Conservation (phyloP, 2,113 vertebrate genomes). For the Hiodon alosoides region DNA sequence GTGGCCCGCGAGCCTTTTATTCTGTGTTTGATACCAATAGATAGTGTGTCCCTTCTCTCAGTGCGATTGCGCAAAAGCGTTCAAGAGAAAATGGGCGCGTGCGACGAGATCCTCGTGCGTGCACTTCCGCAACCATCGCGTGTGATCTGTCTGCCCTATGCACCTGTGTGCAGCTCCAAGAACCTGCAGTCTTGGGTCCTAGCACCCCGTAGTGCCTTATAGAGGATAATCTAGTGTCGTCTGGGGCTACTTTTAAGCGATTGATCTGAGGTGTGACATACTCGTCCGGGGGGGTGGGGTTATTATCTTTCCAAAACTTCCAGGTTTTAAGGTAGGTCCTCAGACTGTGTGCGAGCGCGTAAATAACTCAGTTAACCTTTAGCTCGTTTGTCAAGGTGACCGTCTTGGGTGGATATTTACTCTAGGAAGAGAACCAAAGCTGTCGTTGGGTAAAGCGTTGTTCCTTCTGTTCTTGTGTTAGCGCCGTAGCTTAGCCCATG, state of each 20-base stretch:
- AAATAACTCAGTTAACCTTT: slow-evolving; percentile 41
- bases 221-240: slow-evolving; percentile 73
- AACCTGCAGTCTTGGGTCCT: slow-evolving; percentile 69
- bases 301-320: neutral
- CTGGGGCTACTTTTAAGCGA: slow-evolving; percentile 68
- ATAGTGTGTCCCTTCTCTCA: slow-evolving; percentile 62
- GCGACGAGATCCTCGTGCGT: slow-evolving; percentile 67
- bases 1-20: slow-evolving; percentile 68
- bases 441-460: slow-evolving; percentile 46
- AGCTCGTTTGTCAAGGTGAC: slow-evolving; percentile 34
- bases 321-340: slow-evolving; percentile 10
- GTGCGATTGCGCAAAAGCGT: slow-evolving; percentile 88
- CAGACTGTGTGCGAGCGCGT: slow-evolving; percentile 36
- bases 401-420: slow-evolving; percentile 29
- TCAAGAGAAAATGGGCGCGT: slow-evolving; percentile 81
- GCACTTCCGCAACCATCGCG: slow-evolving; percentile 69
- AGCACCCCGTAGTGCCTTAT: slow-evolving; percentile 98
- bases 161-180: slow-evolving; percentile 50
- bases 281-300: neutral
- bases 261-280: slow-evolving; percentile 56
- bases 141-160: slow-evolving; percentile 63
- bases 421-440: slow-evolving; percentile 62
- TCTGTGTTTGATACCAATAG: slow-evolving; percentile 81
- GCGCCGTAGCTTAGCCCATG: neutral
- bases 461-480: slow-evolving; percentile 39